Evolutionary conservation across 37 sponge, comb jelly and placozoan species (phyloP).

Genomic region (Haliclona indistincta): DNA sequence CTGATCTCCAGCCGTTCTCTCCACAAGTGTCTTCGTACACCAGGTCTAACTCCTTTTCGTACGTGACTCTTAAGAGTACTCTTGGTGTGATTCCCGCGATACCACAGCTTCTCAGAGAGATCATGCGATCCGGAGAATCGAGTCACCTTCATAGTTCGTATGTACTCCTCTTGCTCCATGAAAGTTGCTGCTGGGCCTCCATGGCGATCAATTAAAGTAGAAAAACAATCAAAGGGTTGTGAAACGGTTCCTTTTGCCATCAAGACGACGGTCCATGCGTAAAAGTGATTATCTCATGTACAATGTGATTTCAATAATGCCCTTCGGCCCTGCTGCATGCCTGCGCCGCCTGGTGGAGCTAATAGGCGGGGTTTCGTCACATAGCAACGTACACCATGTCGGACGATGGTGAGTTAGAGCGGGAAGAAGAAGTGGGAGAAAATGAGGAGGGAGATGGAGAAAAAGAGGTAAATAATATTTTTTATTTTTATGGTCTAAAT

Average conservation of each 20-base stretch:
- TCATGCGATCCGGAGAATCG: slow-evolving; percentile 6
- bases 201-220: slow-evolving; percentile 39
- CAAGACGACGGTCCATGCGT: neutral
- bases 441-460: slow-evolving; percentile 1
- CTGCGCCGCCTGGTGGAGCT: no score
- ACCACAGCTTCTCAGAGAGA: slow-evolving; percentile 29
- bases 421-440: slow-evolving; percentile 23
- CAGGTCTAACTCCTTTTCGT: slow-evolving; percentile 40
- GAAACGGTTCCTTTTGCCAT: neutral
- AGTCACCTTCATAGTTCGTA: neutral
- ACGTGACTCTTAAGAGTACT: slow-evolving; percentile 45
- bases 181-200: neutral
- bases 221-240: slow-evolving; percentile 37
- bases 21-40: slow-evolving; percentile 56
- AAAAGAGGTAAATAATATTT: slow-evolving; percentile 6
- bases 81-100: slow-evolving; percentile 11
- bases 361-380: slow-evolving; percentile 4
- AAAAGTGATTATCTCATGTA: neutral
- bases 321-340: no score
- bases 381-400: slow-evolving; percentile 26
- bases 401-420: slow-evolving; percentile 14
- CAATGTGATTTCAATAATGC: neutral
- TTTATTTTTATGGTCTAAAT: no score
- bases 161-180: slow-evolving; percentile 17
- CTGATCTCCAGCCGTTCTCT: slow-evolving; percentile 20